A percentile compares a stretch with the other conserved stretches of the same genome.
Conservation (phyloP, 2,113 vertebrate species). For the Platichthys stellatus region DNA sequence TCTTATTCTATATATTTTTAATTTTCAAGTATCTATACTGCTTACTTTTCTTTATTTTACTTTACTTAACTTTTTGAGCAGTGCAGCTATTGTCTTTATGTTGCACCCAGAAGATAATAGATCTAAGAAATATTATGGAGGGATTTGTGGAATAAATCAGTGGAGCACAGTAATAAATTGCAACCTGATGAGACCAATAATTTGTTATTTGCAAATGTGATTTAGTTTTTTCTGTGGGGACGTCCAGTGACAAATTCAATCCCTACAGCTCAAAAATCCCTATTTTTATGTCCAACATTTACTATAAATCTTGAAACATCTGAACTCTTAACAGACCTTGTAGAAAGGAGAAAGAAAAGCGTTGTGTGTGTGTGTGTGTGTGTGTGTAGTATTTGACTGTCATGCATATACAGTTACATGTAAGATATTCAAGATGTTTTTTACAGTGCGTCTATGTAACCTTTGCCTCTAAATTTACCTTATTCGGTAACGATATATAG, state of each 20-base stretch:
- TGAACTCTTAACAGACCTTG: neutral
- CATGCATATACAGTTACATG: neutral
- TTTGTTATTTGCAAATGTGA: neutral
- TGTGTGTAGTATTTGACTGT: neutral
- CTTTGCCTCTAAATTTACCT: conserved; percentile 13
- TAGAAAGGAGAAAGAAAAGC: neutral
- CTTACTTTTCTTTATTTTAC: too few species aligned
- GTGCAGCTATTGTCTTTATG: too few species aligned
- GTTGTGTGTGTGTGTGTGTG: neutral
- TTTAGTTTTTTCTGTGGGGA: neutral
- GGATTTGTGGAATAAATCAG: neutral
- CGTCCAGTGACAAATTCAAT: neutral
- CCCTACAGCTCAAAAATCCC: neutral
- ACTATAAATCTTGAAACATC: neutral
- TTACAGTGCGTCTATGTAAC: conserved; percentile 10
- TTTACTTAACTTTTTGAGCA: too few species aligned
- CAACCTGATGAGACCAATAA: neutral
- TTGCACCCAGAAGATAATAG: too few species aligned
- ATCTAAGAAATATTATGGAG: too few species aligned
- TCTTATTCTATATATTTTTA: too few species aligned
- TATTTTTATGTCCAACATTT: neutral
- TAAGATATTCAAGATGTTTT: neutral
- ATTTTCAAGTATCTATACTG: too few species aligned
- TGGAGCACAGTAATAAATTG: neutral
- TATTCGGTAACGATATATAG: conserved; percentile 26